These are phyloP conservation scores for Bombus picipes DNA, from an alignment of 1,140 invertebrate genomes.

Conservation along the genomic window DNA sequence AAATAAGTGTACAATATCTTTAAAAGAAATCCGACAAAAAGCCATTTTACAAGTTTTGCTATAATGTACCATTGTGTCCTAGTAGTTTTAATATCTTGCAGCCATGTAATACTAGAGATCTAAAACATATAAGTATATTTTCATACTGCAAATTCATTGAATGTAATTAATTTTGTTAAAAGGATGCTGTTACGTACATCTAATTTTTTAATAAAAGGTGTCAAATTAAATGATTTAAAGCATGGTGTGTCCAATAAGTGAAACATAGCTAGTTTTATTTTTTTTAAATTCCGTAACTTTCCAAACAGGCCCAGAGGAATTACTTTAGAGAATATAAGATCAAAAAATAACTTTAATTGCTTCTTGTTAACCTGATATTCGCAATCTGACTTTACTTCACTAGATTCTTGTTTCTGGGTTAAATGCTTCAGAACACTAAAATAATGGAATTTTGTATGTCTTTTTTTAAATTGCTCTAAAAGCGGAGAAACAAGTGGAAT, in stretches of 20 bases:
- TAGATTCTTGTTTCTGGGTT: background rate
- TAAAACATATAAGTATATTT: too few relatives aligned
- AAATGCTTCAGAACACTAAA: background rate
- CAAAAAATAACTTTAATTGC: constrained; percentile 12
- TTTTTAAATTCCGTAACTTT: constrained; percentile 20
- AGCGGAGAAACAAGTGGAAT: background rate
- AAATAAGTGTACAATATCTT: constrained; percentile 18
- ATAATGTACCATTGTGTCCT: background rate
- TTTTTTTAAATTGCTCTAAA: constrained; percentile 2
- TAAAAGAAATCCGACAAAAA: constrained; percentile 24
- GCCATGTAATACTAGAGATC: too few relatives aligned
- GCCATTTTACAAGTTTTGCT: constrained; percentile 24
- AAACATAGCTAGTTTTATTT: constrained; percentile 3
- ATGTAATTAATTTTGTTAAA: background rate
- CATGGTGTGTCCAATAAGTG: background rate
- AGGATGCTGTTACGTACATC: constrained; percentile 13
- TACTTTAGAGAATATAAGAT: constrained; percentile 28
- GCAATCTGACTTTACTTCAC: background rate
- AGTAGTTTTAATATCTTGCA: background rate
- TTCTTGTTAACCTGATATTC: background rate
- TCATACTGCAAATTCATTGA: background rate
- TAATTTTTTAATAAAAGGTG: constrained; percentile 6
- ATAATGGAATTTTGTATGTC: constrained; percentile 22
- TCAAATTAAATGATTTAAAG: constrained; percentile 12
- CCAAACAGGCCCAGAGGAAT: constrained; percentile 24